Evolutionary conservation across 1,140 invertebrate genomes (phyloP).

Genomic region (Leptinotarsa undecemlineata): DNA sequence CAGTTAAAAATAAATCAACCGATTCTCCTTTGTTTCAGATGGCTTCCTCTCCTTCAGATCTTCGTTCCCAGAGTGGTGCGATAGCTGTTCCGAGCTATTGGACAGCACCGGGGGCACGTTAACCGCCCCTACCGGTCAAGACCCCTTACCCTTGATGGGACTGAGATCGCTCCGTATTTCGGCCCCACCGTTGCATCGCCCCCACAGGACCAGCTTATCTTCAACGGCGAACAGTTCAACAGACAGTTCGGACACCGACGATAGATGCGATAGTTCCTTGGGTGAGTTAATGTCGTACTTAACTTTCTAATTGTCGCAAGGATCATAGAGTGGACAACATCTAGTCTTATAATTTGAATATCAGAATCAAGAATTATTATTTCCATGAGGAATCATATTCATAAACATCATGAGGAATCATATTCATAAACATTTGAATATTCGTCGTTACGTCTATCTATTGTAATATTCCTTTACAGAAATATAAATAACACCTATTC

Average conservation of each 20-base stretch:
- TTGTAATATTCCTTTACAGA: too few relatives aligned
- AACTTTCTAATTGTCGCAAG: too few relatives aligned
- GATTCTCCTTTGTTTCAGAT: constrained; percentile 64
- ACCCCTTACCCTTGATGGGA: constrained; percentile 63
- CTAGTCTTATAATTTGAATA: too few relatives aligned
- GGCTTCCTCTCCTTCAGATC: constrained; percentile 81
- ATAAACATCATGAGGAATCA: too few relatives aligned
- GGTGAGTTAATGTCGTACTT: constrained; percentile 36
- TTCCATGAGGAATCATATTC: too few relatives aligned
- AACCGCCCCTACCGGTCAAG: constrained; percentile 51
- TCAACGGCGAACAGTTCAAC: constrained; percentile 55
- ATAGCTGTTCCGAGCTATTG: constrained; percentile 52
- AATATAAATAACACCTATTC: too few relatives aligned
- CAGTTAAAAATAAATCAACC: not conserved
- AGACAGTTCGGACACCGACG: constrained; percentile 56
- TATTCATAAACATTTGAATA: too few relatives aligned
- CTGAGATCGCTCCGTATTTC: constrained; percentile 75
- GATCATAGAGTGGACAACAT: too few relatives aligned
- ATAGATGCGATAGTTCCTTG: constrained; percentile 58
- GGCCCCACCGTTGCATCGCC: constrained; percentile 58
- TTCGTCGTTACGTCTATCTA: too few relatives aligned
- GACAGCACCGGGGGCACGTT: constrained; percentile 50
- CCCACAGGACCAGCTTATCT: constrained; percentile 49
- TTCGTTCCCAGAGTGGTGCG: constrained; percentile 88
- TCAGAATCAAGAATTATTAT: too few relatives aligned